Percentiles rank a stretch among this genome's conserved stretches.
Evolutionary conservation across 2,113 vertebrate genomes (phyloP).

Genomic region (Labeo catla): DNA sequence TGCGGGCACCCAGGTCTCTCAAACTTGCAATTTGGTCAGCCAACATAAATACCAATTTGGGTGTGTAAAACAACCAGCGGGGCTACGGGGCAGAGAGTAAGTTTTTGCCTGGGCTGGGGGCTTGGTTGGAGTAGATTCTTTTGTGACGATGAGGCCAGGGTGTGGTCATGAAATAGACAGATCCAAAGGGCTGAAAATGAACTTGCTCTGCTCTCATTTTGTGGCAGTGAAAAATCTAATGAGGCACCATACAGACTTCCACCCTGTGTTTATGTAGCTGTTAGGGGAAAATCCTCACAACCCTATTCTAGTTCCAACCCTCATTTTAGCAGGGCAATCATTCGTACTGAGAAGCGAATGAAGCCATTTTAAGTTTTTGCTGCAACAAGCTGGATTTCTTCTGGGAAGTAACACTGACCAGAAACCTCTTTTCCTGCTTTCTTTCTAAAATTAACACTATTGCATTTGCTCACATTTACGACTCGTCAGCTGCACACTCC

Average conservation of each 20-base stretch:
- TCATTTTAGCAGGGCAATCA: conserved; percentile 22
- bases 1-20: conserved; percentile 74
- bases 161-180: conserved; percentile 54
- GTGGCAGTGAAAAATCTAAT: conserved; percentile 65
- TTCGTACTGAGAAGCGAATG: background rate
- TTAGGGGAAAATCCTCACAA: conserved; percentile 60
- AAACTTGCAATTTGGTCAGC: conserved; percentile 78
- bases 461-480: background rate
- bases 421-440: background rate
- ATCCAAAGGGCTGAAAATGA: conserved; percentile 43
- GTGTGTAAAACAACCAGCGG: conserved; percentile 75
- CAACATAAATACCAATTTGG: conserved; percentile 82
- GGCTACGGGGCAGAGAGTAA: conserved; percentile 66
- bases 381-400: conserved; percentile 25
- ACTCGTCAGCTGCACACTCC: background rate
- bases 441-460: background rate
- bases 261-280: conserved; percentile 63
- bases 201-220: conserved; percentile 29
- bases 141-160: conserved; percentile 58
- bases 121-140: conserved; percentile 55
- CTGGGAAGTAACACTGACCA: conserved; percentile 7
- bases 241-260: conserved; percentile 62
- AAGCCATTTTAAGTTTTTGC: background rate
- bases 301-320: conserved; percentile 48
- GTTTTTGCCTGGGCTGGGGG: conserved; percentile 55